A percentile compares a stretch with the other conserved stretches of the same genome.
Conservation (phyloP, 2,113 vertebrate genomes). For the Microcebus tavaratra region DNA sequence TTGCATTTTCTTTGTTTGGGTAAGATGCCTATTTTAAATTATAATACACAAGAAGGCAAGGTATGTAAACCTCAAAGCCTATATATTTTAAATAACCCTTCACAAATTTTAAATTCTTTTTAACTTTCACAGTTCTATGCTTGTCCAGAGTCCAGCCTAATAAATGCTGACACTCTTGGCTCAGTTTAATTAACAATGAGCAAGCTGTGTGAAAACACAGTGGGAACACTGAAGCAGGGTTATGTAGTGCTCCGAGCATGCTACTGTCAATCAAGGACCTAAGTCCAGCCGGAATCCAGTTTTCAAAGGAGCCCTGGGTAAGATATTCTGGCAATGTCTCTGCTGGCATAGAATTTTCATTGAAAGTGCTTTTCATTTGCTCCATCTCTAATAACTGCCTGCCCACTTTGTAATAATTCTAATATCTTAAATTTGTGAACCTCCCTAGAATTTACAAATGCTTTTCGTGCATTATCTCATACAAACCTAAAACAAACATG, state of each 20-base stretch:
- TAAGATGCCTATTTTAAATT: constrained; percentile 41
- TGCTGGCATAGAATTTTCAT: constrained; percentile 19
- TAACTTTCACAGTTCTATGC: background rate
- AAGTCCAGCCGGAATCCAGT: background rate
- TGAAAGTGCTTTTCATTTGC: constrained; percentile 28
- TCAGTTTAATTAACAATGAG: constrained; percentile 67
- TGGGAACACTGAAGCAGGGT: constrained; percentile 1
- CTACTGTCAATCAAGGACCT: constrained; percentile 36
- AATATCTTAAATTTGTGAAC: background rate
- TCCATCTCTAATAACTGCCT: background rate
- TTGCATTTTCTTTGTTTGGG: constrained; percentile 35
- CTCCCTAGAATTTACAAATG: constrained; percentile 16
- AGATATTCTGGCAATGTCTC: constrained; percentile 20
- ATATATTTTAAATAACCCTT: constrained; percentile 54
- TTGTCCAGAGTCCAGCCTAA: constrained; percentile 55
- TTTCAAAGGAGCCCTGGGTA: constrained; percentile 43
- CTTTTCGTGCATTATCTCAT: background rate
- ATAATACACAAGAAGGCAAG: constrained; percentile 28
- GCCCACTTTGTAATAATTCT: constrained; percentile 14
- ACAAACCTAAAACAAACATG: background rate
- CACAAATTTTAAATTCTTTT: constrained; percentile 26
- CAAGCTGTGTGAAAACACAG: constrained; percentile 54
- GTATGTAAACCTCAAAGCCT: constrained; percentile 12
- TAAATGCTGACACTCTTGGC: constrained; percentile 56
- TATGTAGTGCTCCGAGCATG: background rate